A percentile compares a stretch with the other conserved stretches of the same genome.
Conservation (phyloP, 2,888 invertebrate genomes). For the Euzophera pinguis region DNA sequence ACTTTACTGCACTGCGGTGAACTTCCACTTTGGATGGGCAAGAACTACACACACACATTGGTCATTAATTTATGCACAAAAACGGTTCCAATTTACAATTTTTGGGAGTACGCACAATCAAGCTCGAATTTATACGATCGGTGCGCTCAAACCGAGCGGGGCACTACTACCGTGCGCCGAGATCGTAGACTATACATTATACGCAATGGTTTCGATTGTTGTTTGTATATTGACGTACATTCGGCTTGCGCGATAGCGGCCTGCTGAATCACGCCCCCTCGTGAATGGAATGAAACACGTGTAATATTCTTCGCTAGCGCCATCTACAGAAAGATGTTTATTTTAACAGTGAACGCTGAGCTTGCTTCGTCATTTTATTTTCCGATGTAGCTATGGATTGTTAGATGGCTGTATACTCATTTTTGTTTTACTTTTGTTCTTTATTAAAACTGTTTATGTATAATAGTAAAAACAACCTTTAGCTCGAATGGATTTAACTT, state of each 20-base stretch:
- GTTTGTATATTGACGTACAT: conserved; percentile 75
- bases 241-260: conserved; percentile 52
- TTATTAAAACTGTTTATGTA: too few relatives aligned
- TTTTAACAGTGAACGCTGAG: neutral
- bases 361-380: neutral
- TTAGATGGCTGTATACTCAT: neutral
- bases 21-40: conserved; percentile 32
- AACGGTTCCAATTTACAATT: conserved; percentile 44
- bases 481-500: too few relatives aligned
- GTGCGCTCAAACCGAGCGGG: conserved; percentile 60
- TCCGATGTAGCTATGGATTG: neutral
- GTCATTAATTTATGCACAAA: conserved; percentile 54
- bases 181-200: conserved; percentile 58
- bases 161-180: conserved; percentile 62
- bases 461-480: too few relatives aligned
- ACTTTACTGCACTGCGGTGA: conserved; percentile 45
- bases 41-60: conserved; percentile 47
- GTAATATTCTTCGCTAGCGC: conserved; percentile 14
- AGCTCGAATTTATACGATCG: conserved; percentile 61
- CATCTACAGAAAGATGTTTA: conserved; percentile 21
- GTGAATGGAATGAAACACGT: conserved; percentile 21
- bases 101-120: conserved; percentile 55
- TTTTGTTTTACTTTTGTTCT: neutral
- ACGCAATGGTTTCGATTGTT: conserved; percentile 53
- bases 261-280: conserved; percentile 33